Conservation (phyloP, 92 coral and sea anemone species). For the Porites evermanni region DNA sequence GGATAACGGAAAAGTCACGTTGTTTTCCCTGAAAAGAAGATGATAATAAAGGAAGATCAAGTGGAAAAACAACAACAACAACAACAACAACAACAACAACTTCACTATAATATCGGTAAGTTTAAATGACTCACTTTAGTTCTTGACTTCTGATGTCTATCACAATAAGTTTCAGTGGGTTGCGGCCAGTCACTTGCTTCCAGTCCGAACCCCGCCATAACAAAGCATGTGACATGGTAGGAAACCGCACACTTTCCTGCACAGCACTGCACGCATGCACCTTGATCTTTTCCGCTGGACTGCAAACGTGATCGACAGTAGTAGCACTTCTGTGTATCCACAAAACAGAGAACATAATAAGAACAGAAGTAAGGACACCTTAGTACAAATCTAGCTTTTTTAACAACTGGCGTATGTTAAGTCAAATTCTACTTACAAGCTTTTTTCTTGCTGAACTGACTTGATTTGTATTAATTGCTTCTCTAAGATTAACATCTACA, state of each 20-base stretch:
- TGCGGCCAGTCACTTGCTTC: conserved; percentile 94
- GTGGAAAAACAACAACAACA: too few relatives aligned
- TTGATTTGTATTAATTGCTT: conserved; percentile 58
- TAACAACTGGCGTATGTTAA: too few relatives aligned
- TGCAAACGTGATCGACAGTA: conserved; percentile 65
- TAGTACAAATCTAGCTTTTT: too few relatives aligned
- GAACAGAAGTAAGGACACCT: neutral
- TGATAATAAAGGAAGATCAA: neutral
- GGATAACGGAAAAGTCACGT: conserved; percentile 83
- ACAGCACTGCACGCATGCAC: conserved; percentile 89
- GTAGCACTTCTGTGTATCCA: conserved; percentile 70
- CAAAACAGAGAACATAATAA: neutral
- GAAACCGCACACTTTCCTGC: conserved; percentile 92
- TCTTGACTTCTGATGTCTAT: conserved; percentile 81
- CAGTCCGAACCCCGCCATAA: conserved; percentile 77
- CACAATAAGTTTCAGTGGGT: conserved; percentile 85
- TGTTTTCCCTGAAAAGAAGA: conserved; percentile 67
- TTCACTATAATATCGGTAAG: too few relatives aligned
- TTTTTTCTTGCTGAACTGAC: conserved; percentile 77
- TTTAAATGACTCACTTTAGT: conserved; percentile 58
- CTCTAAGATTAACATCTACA: conserved; percentile 67
- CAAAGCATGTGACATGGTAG: conserved; percentile 84
- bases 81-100: too few relatives aligned
- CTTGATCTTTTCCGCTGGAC: conserved; percentile 20
- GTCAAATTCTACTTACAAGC: conserved; percentile 61